A percentile compares a stretch with the other conserved stretches of the same genome.
phyloP scores from a whole-genome alignment of 2,797 vertebrate species.

The Macrochelys suwanniensis region DNA sequence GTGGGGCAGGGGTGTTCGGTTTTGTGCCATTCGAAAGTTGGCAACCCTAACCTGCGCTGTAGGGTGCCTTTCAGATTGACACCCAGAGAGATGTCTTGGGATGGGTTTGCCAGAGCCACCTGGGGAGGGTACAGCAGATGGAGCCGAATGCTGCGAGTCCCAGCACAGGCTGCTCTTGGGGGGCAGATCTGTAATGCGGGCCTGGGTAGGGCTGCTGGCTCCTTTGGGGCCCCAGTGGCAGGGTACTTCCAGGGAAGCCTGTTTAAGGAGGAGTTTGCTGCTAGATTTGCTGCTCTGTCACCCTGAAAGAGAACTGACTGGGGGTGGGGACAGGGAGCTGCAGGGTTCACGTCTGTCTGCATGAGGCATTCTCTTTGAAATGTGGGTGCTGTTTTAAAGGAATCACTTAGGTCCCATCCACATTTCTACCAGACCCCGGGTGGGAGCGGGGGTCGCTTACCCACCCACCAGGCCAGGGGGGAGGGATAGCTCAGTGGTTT shows the following conservation, averaged over 20 bases:
- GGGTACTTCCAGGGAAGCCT: not conserved
- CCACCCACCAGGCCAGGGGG: not conserved
- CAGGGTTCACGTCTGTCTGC: not conserved
- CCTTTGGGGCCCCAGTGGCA: not conserved
- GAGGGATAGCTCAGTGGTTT: too few species aligned
- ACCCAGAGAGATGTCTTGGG: not conserved
- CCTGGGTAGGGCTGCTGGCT: not conserved
- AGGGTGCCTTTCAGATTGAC: not conserved
- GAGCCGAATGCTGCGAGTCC: not conserved
- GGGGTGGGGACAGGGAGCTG: not conserved
- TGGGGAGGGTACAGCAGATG: not conserved
- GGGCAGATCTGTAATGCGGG: not conserved
- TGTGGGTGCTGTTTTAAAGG: not conserved
- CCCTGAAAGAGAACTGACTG: not conserved
- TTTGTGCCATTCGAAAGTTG: too few species aligned
- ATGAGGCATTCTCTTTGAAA: not conserved
- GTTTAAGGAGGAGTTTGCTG: too few species aligned
- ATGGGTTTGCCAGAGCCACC: not conserved
- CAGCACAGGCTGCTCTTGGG: not conserved
- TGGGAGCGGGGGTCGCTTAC: not conserved
- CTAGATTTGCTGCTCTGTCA: too few species aligned
- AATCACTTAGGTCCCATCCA: not conserved
- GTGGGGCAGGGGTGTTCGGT: too few species aligned
- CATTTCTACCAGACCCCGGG: not conserved
- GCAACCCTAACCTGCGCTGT: not conserved